Base-by-base conservation (phyloP, 2,113 vertebrate genomes). In the Aldabrachelys gigantea region DNA sequence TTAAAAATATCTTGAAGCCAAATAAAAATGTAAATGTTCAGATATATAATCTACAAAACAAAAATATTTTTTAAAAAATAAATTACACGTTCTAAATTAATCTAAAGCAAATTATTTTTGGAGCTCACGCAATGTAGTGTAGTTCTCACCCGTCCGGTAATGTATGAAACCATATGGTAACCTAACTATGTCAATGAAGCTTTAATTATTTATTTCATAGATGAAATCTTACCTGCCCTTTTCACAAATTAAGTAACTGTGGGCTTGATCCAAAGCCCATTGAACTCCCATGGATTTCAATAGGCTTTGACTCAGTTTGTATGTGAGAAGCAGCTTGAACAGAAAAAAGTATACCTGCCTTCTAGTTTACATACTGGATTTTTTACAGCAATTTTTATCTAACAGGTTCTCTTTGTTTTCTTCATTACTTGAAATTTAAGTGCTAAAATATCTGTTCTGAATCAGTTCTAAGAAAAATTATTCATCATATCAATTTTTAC, bases 181-280 rank as follows among this genome's bases (percentile, higher is more conserved):
- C 92, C 94, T 88, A 76, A 78, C 38, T 91, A 94, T 93, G 94
- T 90, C 92, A 96, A 85, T 65, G 65, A 94, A 21, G 65, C 85
- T 95, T 98, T 93, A 98, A 98, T 98, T 98, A 98, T 98, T 98
- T 62, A 98, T 96, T 83, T 94, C 90, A 97, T 41, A 96, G 97
- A 90, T 96, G 97, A 29, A 98, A 98, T 89, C 82, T 62, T 97
- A 98, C 95, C 93, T 91, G 52, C 84, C 96, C 91, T 91, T 47
- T 94, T 92, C 89, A 96, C 93, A 97, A 97, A 97, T 96, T 76
- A 92, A 87, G 75, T 38, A 93, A 95, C 84, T 57, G 83, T 59
- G 53, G 24, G 4, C 50, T 91, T 44, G 10, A 86, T 2, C 35
- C 19, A 69, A 88, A 88, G 84, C 31, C 47, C 24, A 80, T 38